Evolutionary conservation across 2,113 vertebrate genomes (phyloP).

Genomic region (Equus quagga): DNA sequence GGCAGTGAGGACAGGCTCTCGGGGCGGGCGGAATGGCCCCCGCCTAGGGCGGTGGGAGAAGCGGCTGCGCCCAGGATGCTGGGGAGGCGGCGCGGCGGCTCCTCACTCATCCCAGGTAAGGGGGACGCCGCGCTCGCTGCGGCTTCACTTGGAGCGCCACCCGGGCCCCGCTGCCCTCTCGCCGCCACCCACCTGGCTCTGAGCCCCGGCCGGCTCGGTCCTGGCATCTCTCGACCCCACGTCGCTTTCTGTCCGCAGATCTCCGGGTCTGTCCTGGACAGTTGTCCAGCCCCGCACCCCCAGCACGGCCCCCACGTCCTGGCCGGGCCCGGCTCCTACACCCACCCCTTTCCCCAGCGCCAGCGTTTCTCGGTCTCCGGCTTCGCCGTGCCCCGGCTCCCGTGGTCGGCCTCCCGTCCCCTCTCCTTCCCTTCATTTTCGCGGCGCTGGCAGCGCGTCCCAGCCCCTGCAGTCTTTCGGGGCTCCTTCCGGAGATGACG

Average conservation of each 20-base stretch:
- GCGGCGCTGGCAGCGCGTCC: not conserved
- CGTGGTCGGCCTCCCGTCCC: not conserved
- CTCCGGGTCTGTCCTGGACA: not conserved
- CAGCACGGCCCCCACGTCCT: not conserved
- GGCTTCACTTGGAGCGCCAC: not conserved
- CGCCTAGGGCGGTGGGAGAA: conserved; percentile 8
- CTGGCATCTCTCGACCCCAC: not conserved
- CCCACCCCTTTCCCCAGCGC: not conserved
- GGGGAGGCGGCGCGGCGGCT: conserved; percentile 34
- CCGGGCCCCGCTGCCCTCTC: not conserved
- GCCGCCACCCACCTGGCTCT: conserved; percentile 21
- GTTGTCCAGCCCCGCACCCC: not conserved
- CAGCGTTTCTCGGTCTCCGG: not conserved
- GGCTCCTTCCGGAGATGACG: not conserved
- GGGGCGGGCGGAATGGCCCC: not conserved
- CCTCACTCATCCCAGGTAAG: conserved; percentile 74
- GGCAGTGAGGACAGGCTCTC: conserved; percentile 8
- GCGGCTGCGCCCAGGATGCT: conserved; percentile 61
- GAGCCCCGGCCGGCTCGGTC: not conserved
- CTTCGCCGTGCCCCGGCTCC: not conserved
- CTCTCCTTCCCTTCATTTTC: not conserved
- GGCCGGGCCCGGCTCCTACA: not conserved
- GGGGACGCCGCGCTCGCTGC: not conserved
- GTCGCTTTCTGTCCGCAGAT: not conserved
- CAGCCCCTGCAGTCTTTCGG: not conserved